Base-by-base conservation (phyloP, 2,113 vertebrate species). In the Caranx ignobilis region DNA sequence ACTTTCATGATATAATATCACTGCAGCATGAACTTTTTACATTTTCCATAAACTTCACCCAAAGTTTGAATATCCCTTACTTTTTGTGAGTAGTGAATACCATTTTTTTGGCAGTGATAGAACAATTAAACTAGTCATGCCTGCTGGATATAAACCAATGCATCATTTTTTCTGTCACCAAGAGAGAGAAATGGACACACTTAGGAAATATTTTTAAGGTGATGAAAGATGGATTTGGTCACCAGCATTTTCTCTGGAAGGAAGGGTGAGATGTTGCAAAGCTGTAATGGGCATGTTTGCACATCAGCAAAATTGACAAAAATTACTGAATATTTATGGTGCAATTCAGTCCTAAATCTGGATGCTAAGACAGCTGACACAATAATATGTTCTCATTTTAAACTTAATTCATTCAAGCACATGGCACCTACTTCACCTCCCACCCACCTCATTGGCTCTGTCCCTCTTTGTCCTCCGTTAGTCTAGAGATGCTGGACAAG, bases 401-500 rank as follows among this genome's bases (percentile, higher is more conserved):
- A 13, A 31, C 31, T 15, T 2, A 55, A 5, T 64, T 71, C 26
- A 35, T 13, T 34, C 10, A 5, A 9, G 31, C 41, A 3, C 31
- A 41, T 0, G 11, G 39, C 43, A 15, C 35, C 48, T 26, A 18
- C 37, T 35, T 52, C 9, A 43, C 43, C 31, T 31, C 31, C 52
- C 11, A 50, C 55, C 6, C 2, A 6, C 43, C 39, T 68, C 6
- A 39, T 69, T 39, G 31, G 19, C 34, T 62, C 35, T 35, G 13
- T 35, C 15, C 43, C 39, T 26, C 31, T 60, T 7, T 76, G 80
- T 82, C 10, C 71, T 18, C 60, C 57, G 83, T 87, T 65, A 99
- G 98, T 93, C 92, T 99, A 65, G 98, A 99, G 92, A 98, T 99
- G 97, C 91, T 99, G 90, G 98, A 99, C 91, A 99, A 99, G 92